Evolutionary conservation across 2,113 vertebrate species (phyloP).

Genomic region (Paramisgurnus dabryanus): DNA sequence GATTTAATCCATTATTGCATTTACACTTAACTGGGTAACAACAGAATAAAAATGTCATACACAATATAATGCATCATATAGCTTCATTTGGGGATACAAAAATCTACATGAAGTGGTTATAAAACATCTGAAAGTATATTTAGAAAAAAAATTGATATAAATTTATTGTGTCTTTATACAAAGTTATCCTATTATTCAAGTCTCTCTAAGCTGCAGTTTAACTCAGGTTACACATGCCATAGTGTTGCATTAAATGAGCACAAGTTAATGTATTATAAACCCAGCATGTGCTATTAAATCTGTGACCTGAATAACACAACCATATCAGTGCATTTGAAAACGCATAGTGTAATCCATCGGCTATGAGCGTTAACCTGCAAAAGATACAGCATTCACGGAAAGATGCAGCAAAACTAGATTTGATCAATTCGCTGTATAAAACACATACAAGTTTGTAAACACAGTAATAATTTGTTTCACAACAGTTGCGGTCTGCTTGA

Average conservation of each 20-base stretch:
- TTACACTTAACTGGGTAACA: too few relatives aligned
- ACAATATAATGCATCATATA: neutral
- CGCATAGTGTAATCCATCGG: constrained; percentile 1
- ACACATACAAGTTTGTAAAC: neutral
- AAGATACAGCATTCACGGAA: constrained; percentile 11
- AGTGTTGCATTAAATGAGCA: neutral
- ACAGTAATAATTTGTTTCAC: constrained; percentile 44
- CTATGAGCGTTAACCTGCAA: neutral
- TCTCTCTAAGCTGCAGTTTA: neutral
- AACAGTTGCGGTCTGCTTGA: constrained; percentile 63
- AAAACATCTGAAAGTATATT: neutral
- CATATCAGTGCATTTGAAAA: constrained; percentile 32
- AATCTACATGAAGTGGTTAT: constrained; percentile 5
- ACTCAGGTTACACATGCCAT: constrained; percentile 17
- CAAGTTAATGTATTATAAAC: constrained; percentile 1
- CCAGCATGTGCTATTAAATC: neutral
- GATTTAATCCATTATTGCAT: too few relatives aligned
- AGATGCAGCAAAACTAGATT: constrained; percentile 1
- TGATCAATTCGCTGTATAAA: constrained; percentile 16
- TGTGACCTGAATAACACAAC: constrained; percentile 19
- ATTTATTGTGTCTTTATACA: neutral
- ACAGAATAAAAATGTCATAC: neutral
- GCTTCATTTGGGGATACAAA: neutral
- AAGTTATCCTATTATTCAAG: neutral
- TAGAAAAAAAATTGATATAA: neutral